Conservation (phyloP, 2,113 vertebrate genomes). For the Podarcis raffonei region DNA sequence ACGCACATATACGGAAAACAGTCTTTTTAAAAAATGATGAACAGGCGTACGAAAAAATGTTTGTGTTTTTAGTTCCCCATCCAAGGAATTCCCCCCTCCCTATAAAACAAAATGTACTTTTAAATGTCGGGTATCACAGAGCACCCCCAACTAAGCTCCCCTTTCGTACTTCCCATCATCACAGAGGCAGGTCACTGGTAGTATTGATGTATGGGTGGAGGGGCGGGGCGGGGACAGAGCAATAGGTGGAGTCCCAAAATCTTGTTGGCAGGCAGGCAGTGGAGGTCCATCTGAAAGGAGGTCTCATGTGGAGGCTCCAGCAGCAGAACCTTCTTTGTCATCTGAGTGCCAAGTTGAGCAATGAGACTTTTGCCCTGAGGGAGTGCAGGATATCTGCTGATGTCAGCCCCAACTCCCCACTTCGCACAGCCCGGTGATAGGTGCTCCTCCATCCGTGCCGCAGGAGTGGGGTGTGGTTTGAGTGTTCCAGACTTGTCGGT, state of each 20-base stretch:
- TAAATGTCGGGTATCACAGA: not conserved
- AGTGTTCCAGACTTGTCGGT: not conserved
- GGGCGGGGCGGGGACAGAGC: not conserved
- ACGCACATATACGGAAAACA: not conserved
- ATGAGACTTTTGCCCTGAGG: not conserved
- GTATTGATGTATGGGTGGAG: not conserved
- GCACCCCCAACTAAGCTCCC: not conserved
- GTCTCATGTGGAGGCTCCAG: not conserved
- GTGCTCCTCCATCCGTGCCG: not conserved
- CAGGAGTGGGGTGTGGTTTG: not conserved
- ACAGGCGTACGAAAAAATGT: conserved; percentile 10
- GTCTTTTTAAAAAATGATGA: conserved; percentile 12
- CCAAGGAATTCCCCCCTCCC: not conserved
- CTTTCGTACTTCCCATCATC: not conserved
- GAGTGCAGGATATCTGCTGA: not conserved
- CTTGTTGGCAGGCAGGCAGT: conserved; percentile 17
- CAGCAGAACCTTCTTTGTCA: not conserved
- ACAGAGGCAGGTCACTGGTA: not conserved
- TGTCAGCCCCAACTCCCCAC: not conserved
- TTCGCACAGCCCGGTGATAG: not conserved
- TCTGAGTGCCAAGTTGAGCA: not conserved
- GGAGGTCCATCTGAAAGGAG: not conserved
- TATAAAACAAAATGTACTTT: conserved; percentile 16
- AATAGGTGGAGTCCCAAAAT: not conserved
- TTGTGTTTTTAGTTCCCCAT: not conserved